Base-by-base conservation (phyloP, 2,113 vertebrate species). In the Varanus salvator region DNA sequence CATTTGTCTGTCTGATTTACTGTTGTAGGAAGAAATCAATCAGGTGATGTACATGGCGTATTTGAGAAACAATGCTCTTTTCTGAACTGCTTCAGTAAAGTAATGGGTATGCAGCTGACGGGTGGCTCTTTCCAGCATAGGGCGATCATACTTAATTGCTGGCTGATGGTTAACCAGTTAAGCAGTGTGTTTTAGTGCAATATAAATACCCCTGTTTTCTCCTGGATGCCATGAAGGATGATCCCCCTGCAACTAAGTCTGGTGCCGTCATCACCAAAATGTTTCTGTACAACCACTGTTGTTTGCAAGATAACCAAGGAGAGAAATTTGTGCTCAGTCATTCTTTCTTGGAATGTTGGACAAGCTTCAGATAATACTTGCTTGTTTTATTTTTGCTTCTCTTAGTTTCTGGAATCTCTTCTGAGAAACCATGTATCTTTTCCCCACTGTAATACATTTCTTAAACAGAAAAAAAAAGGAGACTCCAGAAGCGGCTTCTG, bases 161-260 rank as follows among this genome's bases (percentile, higher is more conserved):
- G 19, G 44, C 0, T 64, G 50, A 50, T 60, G 8, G 19, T 78
- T 54, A 75, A 27, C 48, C 34, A 74, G 68, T 74, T 74, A 82
- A 83, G 80, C 85, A 60, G 15, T 83, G 31, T 44, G 78, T 12
- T 71, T 83, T 48, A 75, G 74, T 75, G 27, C 23, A 19, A 9
- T 74, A 84, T 54, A n/a, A 76, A 0, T 68, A 31, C 21, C 2
- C n/a, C 3, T 83, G 50, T 74, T 92, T 85, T 86, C 38, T 54
- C 83, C 85, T 90, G 34, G 64, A 75, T 1, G n/a, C 60, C 48
- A 77, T 83, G 1, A 34, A 77, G 1, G 85, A 82, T 14, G 72
- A 89, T 34, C 92, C 86, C 71, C 86, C 54, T 34, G 54, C 84
- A 44, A 88, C 88, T 89, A 91, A 75, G 38, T 68, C 85, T 84